Evolutionary conservation across 1,140 invertebrate genomes (phyloP), one percentile per base, ranked within the genome.

Genomic region (Drosophila mayri): DNA sequence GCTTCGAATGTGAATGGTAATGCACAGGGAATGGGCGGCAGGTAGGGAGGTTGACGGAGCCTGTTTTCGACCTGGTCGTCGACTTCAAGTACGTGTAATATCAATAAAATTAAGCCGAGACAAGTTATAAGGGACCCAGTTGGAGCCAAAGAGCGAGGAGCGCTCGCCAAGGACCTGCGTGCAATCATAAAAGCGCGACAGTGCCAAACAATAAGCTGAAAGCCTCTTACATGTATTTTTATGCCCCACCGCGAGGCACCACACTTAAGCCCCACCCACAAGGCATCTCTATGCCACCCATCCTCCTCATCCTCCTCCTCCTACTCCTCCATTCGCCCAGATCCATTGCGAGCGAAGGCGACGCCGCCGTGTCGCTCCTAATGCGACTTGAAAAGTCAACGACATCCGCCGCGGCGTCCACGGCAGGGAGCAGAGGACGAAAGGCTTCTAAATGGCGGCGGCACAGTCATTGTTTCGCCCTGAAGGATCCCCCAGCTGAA

Each of bases 361-460:
- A 50, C 70, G 55, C 64, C 74, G 75, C 74, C 57, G 74, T 77
- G 74, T 60, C 58, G 57, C 54, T 62, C 43, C 85, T 87, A 87
- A 90, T 88, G 85, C 78, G 85, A 88, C 85, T 90, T 88, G 81
- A 90, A 88, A 90, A 88, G 85, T 88, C 85, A 88, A 90, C 85
- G 85, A 88, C 85, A 90, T 85, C 81, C 84, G 81, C 41, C 59
- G 55, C 20, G 28, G 9, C 14, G 16, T 20, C 20, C 49, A 32
- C 18, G 43, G 0, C 25, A 0, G 20, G 1, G 20, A 9, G 20
- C 20, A 9, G 20, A n/a, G 52, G 20, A 54, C 52, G 65, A 68
- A 77, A 40, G 73, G 73, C 73, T 76, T 76, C 76, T 79, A 72
- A 79, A 79, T 90, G 73, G 52, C 65, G 73, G 52, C 65, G 76